Base-by-base conservation (phyloP, 2,113 vertebrate genomes). In the Lasiurus borealis region DNA sequence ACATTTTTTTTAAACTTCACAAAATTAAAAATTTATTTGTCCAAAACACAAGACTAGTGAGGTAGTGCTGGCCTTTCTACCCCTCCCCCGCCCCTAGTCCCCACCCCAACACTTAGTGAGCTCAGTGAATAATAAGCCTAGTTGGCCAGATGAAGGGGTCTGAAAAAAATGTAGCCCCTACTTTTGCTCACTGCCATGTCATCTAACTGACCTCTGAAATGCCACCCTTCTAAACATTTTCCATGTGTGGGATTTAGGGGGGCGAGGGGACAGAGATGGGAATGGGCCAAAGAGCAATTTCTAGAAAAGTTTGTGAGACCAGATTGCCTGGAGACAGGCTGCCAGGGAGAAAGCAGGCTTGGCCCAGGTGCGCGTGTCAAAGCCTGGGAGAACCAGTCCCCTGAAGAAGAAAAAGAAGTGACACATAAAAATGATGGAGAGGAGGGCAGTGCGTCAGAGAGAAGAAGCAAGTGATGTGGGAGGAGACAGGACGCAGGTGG, bases 21-120 rank as follows among this genome's bases (percentile, higher is more conserved):
- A 59, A 78, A 85, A 91, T 72, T 80, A 83, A 91, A 96, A 94
- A 82, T 40, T 3, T 14, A 85, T 77, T 90, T 93, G 29, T 94
- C n/a, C 29, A 46, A 54, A 88, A 92, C 48, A 21, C 40, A 77
- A 80, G 80, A 54, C 34, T 48, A 29, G 31, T 40, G 85, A 81
- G 78, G 8, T 31, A 7, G 68, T 48, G 46, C 76, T 88, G 73
- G 68, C 57, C 75, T 72, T 68, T 44, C n/a, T 44, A 27, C 48
- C 16, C 57, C 14, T 40, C 40, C 40, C 40, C 40, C 40, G 40
- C 40, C 40, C n/a, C n/a, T n/a, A 5, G 40, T 5, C 40, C 40
- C 40, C 5, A 40, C 44, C 29, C 16, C 15, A 19, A 1, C 80
- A 40, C 36, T 76, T 16, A 57, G 7, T 92, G 87, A 91, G 36